Base-by-base conservation (phyloP, 2,888 invertebrate species). In the Mantis religiosa region DNA sequence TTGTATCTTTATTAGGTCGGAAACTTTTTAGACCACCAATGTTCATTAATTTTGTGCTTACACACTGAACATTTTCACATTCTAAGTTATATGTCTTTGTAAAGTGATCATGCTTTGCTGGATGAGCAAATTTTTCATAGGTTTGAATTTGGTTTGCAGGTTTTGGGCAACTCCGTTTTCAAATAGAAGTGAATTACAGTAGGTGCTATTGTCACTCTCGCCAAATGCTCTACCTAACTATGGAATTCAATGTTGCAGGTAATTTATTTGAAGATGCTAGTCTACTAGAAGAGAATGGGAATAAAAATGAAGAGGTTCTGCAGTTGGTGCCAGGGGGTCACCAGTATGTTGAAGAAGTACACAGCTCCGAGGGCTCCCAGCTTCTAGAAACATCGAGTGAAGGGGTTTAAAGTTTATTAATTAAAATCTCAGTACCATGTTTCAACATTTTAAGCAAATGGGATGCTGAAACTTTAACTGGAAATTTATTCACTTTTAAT, bases 241-340 rank as follows among this genome's bases (percentile, higher is more conserved):
- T 12, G n/a, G 27, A 84, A 82, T 6, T 85, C 81, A 71, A 12
- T 84, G 15, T 87, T 89, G 34, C 90, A 90, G 90, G 89, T 20
- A 90, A 89, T 84, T 90, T 89, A 71, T 89, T 88, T 71, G 90
- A 90, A 25, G 90, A 90, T 81, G 86, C 87, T 34, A 90, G 90
- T 87, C 82, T 89, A 27, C 27, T 88, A 30, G 90, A 90, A 83
- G 90, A 90, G 41, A 89, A 28, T n/a, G 82, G 82, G 25, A 88
- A 89, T 41, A 81, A 28, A 25, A 83, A 87, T 87, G 87, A 85
- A 34, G 88, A n/a, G 27, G 84, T 84, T 54, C 28, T 28, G 82
- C 15, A 81, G 82, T 84, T 12, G 54, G 82, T 86, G 15, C n/a
- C 83, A 28, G 85, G 71, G 27, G 27, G 84, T 86, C 89, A 89